These are phyloP conservation scores for Norana najaformis DNA, from an alignment of 2,888 invertebrate species.

Conservation along the genomic window DNA sequence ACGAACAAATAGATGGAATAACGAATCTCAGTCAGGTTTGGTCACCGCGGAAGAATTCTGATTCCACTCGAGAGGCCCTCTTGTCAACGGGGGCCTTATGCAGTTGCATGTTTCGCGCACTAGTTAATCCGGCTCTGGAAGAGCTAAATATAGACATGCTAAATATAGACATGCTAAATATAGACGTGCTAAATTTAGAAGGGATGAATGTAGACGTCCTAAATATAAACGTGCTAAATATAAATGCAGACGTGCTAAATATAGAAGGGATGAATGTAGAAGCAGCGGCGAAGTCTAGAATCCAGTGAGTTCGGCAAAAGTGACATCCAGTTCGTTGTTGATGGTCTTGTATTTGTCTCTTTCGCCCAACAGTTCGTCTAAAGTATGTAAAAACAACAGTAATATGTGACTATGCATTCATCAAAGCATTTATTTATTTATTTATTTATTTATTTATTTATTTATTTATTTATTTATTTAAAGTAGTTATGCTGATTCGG, in stretches of 20 bases:
- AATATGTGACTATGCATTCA: no score
- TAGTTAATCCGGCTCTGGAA: no score
- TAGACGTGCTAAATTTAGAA: not conserved
- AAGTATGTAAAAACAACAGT: not conserved
- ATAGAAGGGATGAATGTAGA: not conserved
- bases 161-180: not conserved
- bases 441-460: no score
- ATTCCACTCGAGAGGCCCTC: no score
- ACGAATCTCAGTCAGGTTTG: no score
- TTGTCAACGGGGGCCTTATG: no score
- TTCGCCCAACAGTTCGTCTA: slow-evolving; percentile 50
- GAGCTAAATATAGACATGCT: not conserved
- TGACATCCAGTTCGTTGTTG: slow-evolving; percentile 94
- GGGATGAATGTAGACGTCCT: not conserved
- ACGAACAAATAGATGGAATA: no score
- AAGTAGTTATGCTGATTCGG: no score
- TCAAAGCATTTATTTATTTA: no score
- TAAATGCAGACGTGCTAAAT: not conserved
- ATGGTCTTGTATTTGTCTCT: slow-evolving; percentile 98
- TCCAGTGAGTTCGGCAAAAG: slow-evolving; percentile 87
- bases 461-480: no score
- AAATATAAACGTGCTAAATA: not conserved
- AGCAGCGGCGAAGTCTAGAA: slow-evolving; percentile 26
- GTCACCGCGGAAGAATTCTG: no score
- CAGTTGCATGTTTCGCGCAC: no score